phyloP scores from a whole-genome alignment of 2,888 invertebrate species.

The Teleogryllus oceanicus region DNA sequence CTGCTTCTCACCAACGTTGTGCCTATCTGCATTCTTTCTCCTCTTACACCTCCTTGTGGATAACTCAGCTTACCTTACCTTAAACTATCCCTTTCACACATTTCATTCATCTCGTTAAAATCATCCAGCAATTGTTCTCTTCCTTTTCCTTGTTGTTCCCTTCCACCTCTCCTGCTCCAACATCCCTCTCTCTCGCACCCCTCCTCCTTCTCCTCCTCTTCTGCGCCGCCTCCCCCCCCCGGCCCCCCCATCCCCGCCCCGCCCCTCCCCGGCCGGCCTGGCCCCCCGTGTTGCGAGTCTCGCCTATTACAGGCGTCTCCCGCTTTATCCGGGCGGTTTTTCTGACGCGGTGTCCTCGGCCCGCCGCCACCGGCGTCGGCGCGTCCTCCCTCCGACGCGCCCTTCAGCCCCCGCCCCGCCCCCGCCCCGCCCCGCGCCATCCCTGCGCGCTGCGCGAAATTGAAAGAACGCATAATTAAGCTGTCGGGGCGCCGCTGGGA shows the following conservation, averaged over 20 bases:
- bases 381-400: not conserved
- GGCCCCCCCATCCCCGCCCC: not conserved
- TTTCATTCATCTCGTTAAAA: too few relatives aligned
- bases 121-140: too few relatives aligned
- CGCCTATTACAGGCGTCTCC: not conserved
- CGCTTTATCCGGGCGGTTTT: slow-evolving; percentile 1
- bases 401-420: not conserved
- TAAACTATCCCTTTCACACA: too few relatives aligned
- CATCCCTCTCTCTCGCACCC: too few relatives aligned
- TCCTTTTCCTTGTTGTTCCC: too few relatives aligned
- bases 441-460: not conserved
- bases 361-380: not conserved
- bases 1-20: too few relatives aligned
- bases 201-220: not conserved
- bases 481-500: not conserved
- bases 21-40: too few relatives aligned
- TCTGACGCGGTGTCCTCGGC: not conserved
- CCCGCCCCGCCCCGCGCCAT: not conserved
- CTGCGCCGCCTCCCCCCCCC: not conserved
- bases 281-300: not conserved
- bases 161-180: too few relatives aligned
- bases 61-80: too few relatives aligned
- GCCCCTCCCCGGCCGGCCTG: too few relatives aligned
- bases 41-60: too few relatives aligned
- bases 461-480: slow-evolving; percentile 18